Evolutionary conservation across 1,140 invertebrate species (phyloP).

Genomic region (Microplitis demolitor): DNA sequence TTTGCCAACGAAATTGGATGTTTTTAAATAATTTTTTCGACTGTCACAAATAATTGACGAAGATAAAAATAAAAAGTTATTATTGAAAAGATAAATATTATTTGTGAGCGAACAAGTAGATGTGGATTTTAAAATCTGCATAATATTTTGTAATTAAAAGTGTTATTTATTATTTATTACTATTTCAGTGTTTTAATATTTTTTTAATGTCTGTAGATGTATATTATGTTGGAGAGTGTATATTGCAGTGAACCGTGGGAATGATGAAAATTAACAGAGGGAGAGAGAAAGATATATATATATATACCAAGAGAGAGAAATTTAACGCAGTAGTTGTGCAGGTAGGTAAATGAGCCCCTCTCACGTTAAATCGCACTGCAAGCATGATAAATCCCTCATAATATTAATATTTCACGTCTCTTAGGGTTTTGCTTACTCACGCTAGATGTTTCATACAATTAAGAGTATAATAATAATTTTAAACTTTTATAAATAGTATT

Average conservation of each 20-base stretch:
- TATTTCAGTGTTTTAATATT: too few relatives aligned
- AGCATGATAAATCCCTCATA: conserved; percentile 24
- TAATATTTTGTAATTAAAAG: too few relatives aligned
- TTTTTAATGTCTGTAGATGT: background rate
- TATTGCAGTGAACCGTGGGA: conserved; percentile 17
- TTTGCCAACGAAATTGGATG: background rate
- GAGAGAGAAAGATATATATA: background rate
- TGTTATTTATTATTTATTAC: too few relatives aligned
- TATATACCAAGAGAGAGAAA: background rate
- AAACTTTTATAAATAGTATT: background rate
- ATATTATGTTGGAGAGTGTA: conserved; percentile 8
- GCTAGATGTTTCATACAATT: conserved; percentile 14
- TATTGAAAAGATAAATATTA: too few relatives aligned
- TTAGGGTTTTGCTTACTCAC: background rate
- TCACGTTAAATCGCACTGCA: conserved; percentile 12
- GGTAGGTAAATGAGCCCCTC: conserved; percentile 15
- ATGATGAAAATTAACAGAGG: background rate
- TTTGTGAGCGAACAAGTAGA: too few relatives aligned
- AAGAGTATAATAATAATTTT: conserved; percentile 14
- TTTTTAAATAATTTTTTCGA: background rate
- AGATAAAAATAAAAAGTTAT: background rate
- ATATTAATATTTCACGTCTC: conserved; percentile 24
- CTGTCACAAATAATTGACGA: background rate
- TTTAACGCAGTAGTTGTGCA: conserved; percentile 8
- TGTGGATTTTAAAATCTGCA: too few relatives aligned